Evolutionary conservation across 2,888 invertebrate genomes (phyloP).

Genomic region (Acanthopleura granulata): DNA sequence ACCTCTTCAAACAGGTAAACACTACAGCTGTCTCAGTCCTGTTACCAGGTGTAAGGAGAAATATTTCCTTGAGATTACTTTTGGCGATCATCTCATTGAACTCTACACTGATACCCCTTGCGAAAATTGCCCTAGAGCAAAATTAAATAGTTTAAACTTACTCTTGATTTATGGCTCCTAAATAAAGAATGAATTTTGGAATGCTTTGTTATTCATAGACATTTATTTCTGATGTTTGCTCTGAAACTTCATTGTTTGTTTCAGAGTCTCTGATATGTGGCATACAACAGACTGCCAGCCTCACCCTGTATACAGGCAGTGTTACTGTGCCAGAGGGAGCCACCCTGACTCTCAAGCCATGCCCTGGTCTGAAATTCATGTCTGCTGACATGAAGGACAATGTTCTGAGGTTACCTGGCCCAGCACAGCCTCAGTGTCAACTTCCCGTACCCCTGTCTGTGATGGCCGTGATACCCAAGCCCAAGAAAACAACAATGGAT

Average conservation of each 20-base stretch:
- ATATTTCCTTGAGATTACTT: no score
- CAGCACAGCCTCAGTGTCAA: slow-evolving; percentile 12
- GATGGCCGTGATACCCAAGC: not conserved
- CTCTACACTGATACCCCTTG: no score
- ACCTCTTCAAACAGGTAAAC: slow-evolving; percentile 42
- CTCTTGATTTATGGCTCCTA: no score
- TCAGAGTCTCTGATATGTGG: slow-evolving; percentile 49
- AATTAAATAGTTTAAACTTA: no score
- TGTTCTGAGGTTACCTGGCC: slow-evolving; percentile 23
- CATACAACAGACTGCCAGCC: slow-evolving; percentile 48
- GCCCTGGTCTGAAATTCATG: slow-evolving; percentile 35
- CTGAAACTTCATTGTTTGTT: slow-evolving; percentile 20
- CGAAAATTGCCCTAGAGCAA: no score
- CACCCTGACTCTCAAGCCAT: slow-evolving; percentile 36
- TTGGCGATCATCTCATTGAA: no score
- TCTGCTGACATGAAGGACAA: slow-evolving; percentile 22
- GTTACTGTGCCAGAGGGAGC: slow-evolving; percentile 69
- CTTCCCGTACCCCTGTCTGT: not conserved
- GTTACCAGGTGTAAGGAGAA: slow-evolving; percentile 43
- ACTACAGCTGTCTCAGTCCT: slow-evolving; percentile 28
- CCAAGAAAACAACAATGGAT: not conserved
- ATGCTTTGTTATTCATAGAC: no score
- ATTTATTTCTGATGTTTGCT: no score
- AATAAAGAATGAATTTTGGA: no score
- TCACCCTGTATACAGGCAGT: slow-evolving; percentile 55